Percentiles rank a stretch among this genome's conserved stretches.
These are phyloP conservation scores for Megathymus violae DNA, from an alignment of 1,140 invertebrate species.

Conservation along the genomic window DNA sequence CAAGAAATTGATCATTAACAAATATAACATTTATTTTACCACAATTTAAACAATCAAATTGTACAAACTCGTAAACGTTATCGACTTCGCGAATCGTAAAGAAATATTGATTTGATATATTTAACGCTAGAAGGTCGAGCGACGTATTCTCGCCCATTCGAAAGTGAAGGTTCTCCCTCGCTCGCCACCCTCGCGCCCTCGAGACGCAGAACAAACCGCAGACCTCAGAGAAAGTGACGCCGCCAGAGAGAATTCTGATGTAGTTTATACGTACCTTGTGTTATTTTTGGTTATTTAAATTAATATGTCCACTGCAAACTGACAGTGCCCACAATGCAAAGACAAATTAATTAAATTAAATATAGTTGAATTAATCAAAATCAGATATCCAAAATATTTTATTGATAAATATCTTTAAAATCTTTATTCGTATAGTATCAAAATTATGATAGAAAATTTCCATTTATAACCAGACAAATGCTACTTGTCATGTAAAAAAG, in stretches of 20 bases:
- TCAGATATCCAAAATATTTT: too few relatives aligned
- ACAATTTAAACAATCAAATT: constrained; percentile 22
- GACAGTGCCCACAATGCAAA: too few relatives aligned
- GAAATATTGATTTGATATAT: constrained; percentile 8
- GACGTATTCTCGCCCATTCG: constrained; percentile 44
- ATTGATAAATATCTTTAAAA: too few relatives aligned
- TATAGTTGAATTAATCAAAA: too few relatives aligned
- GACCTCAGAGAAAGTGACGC: constrained; percentile 64
- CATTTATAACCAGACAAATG: too few relatives aligned
- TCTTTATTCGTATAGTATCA: too few relatives aligned
- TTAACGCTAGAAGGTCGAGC: constrained; percentile 38
- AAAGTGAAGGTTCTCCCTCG: constrained; percentile 73
- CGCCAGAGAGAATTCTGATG: constrained; percentile 28
- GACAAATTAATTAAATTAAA: too few relatives aligned
- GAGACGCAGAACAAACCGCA: constrained; percentile 54
- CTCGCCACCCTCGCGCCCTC: constrained; percentile 34
- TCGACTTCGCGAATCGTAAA: constrained; percentile 1
- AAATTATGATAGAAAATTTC: too few relatives aligned
- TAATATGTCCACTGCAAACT: background rate
- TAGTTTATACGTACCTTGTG: constrained; percentile 6
- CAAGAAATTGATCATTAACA: too few relatives aligned
- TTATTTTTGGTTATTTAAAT: constrained; percentile 17
- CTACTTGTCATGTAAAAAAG: too few relatives aligned
- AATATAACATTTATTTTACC: too few relatives aligned
- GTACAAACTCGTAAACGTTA: constrained; percentile 23